Percentiles rank a stretch among this genome's conserved stretches.
Evolutionary conservation across 2,888 invertebrate species (phyloP).

Genomic region (Brachylomia viminalis): DNA sequence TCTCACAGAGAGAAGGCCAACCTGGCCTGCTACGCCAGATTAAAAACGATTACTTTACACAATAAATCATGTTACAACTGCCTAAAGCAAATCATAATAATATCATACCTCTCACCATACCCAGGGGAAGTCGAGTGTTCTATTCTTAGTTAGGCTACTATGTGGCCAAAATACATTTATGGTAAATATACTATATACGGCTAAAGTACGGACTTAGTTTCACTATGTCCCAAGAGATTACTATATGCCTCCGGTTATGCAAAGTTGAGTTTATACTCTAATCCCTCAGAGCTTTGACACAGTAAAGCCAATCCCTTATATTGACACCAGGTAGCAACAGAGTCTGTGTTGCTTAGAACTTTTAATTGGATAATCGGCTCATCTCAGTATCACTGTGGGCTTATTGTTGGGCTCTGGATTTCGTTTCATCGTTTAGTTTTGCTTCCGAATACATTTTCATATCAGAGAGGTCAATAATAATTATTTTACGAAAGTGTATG

Average conservation of each 20-base stretch:
- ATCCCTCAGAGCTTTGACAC: slow-evolving; percentile 37
- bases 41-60: not conserved
- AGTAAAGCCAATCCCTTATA: slow-evolving; percentile 42
- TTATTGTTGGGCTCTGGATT: not conserved
- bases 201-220: slow-evolving; percentile 54
- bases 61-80: slow-evolving; percentile 4
- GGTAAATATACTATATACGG: slow-evolving; percentile 46
- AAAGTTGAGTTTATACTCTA: slow-evolving; percentile 51
- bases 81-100: not conserved
- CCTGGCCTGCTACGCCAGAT: not conserved
- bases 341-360: slow-evolving; percentile 1
- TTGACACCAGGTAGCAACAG: slow-evolving; percentile 38
- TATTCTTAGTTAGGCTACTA: slow-evolving; percentile 31
- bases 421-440: not conserved
- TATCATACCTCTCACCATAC: slow-evolving; percentile 1
- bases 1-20: not conserved
- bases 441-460: not conserved
- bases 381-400: not conserved
- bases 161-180: slow-evolving; percentile 35
- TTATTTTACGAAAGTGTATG: not conserved
- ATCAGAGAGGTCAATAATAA: not conserved
- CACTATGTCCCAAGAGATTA: slow-evolving; percentile 41
- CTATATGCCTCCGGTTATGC: slow-evolving; percentile 53
- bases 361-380: slow-evolving; percentile 27
- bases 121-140: slow-evolving; percentile 20